Base-by-base conservation (phyloP, 2,888 invertebrate species). In the Myopa tessellatipennis region DNA sequence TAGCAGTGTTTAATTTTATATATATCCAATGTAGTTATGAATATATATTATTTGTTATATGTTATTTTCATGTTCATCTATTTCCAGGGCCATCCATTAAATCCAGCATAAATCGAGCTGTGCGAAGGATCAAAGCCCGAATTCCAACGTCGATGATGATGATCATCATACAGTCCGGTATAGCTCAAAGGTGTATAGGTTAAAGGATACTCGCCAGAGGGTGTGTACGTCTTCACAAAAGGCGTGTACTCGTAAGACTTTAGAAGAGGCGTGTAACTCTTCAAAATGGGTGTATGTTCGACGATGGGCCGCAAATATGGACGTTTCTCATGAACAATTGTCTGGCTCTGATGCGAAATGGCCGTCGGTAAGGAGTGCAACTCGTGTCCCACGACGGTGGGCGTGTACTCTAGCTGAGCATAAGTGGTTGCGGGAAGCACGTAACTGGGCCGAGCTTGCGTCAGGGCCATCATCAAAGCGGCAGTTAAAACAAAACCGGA, bases 291-390 rank as follows among this genome's bases (percentile, higher is more conserved):
- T 4, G 85, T 69, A 69, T 86, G 86, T 0, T 84, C 83, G 12
- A 87, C 73, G 60, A 88, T 86, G 36, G 87, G 87, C 7, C 87
- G 83, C 78, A 87, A 81, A 58, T 87, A 88, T 18, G 88, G 88
- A 71, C 88, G 86, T 78, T 87, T 88, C 81, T 88, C 88, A 72
- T 88, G 88, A 18, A 88, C 86, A 80, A 88, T 87, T 16, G 88
- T 88, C 65, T 88, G 88, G 77, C 88, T 88, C 79, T 88, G 88
- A 78, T 88, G 88, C 12, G 88, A 88, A 5, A 88, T 82, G 3
- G 88, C 88, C 0, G 88, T 84, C 8, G 88, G 88, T 75, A 86
- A 34, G 0, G 83, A 82, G 38, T 83, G 79, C 0, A 85, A 77
- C 18, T 85, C 83, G 45, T 88, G 88, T 5, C 88, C 88, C 7